phyloP scores from a whole-genome alignment of 2,113 vertebrate species.

The Phodopus roborovskii region DNA sequence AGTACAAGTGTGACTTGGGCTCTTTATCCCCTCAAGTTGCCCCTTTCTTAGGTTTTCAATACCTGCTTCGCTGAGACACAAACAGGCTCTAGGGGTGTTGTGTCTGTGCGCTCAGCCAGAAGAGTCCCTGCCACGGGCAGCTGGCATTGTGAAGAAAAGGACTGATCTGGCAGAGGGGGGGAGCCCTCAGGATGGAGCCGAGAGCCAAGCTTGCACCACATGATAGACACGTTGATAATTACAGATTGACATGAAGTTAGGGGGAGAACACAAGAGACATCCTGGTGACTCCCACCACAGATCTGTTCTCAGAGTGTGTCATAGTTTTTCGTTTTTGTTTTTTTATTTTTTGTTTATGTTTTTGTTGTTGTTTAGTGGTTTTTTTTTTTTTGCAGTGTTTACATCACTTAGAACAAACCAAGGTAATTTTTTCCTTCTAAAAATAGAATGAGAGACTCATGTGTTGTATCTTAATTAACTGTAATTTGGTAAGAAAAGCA shows the following conservation, averaged over 20 bases:
- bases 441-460: background rate
- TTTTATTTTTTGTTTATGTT: background rate
- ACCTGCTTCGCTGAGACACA: background rate
- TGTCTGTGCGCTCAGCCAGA: background rate
- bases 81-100: slow-evolving; percentile 22
- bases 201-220: background rate
- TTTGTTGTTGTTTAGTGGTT: background rate
- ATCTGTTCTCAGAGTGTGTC: background rate
- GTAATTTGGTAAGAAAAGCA: background rate
- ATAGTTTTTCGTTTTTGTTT: background rate
- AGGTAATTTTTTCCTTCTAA: background rate
- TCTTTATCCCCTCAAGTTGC: background rate
- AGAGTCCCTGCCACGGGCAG: background rate
- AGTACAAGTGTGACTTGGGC: background rate
- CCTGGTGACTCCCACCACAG: background rate
- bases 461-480: background rate
- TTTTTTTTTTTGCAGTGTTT: background rate
- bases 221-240: background rate
- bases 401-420: background rate
- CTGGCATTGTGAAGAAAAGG: background rate
- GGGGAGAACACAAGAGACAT: background rate
- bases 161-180: background rate
- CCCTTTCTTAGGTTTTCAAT: slow-evolving; percentile 18
- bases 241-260: background rate
- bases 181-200: background rate